Base-by-base conservation (phyloP, 1,140 invertebrate species). In the Lepidurus apus region DNA sequence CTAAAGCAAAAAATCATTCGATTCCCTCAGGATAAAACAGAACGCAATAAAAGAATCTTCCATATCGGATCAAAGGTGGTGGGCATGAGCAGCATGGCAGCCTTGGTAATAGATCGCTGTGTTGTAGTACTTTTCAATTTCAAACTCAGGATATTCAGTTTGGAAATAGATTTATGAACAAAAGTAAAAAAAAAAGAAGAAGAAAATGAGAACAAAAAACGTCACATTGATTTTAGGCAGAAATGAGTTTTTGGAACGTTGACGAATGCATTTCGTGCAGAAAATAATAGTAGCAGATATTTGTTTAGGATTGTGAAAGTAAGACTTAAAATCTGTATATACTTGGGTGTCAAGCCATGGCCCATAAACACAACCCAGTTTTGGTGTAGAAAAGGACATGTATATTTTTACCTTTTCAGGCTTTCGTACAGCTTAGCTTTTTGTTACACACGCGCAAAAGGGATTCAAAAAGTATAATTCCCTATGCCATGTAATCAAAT, bases 151-250 rank as follows among this genome's bases (percentile, higher is more conserved):
- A 34, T 4, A 34, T 34, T 1, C 1, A 34, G 88, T 87, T 34
- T 34, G 34, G 34, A 34, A 3, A 34, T 34, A 34, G 1, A 34
- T 1, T 2, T 34, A 1, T 4, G 4, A 34, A 4, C 3, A 34
- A 34, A 34, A 34, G 34, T 34, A 34, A 89, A 89, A 87, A 87
- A 85, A 87, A 84, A 86, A 81, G 81, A 82, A 80, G 78, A 79
- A 82, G 80, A 78, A 79, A 73, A 80, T 78, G 79, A 79, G 80
- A 81, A 79, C 79, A 76, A 80, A 79, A 79, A 44, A 80, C 80
- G 78, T 80, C 65, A 81, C 80, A 79, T 73, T 53, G 65, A 79
- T 47, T 4, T 34, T 34, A 26, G 34, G 34, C 2, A 34, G 34
- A 34, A 34, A 34, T 34, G 34, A 34, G 34, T 34, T 34, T 3